Evolutionary conservation across 2,888 invertebrate genomes (phyloP).

Genomic region (Oconnorella tubifera): DNA sequence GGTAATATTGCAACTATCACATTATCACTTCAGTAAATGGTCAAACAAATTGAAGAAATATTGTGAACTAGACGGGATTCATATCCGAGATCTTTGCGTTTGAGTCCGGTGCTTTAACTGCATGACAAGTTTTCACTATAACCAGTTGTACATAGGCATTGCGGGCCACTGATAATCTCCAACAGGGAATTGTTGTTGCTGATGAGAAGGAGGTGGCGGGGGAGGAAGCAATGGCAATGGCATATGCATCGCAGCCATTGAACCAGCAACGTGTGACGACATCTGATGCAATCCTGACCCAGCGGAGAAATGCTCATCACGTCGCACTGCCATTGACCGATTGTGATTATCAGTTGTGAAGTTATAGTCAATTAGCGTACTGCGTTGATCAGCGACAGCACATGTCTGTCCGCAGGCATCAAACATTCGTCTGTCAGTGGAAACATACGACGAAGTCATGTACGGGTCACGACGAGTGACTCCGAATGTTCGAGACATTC

Average conservation of each 20-base stretch:
- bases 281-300: conserved; percentile 8
- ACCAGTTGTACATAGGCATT: conserved; percentile 17
- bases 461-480: conserved; percentile 13
- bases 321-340: not conserved
- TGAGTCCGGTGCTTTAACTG: too few species aligned
- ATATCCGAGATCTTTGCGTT: too few species aligned
- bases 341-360: conserved; percentile 10
- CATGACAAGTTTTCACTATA: too few species aligned
- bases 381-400: conserved; percentile 8
- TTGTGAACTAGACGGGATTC: too few species aligned
- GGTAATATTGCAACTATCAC: too few species aligned
- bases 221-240: conserved; percentile 9
- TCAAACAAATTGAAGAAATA: too few species aligned
- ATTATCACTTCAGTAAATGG: too few species aligned
- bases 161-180: conserved; percentile 17
- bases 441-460: not conserved
- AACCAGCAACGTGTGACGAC: conserved; percentile 4
- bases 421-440: not conserved
- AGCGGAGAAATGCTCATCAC: conserved; percentile 10
- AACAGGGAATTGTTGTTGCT: conserved; percentile 12
- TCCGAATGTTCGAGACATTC: conserved; percentile 2
- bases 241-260: conserved; percentile 15
- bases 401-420: not conserved
- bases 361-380: conserved; percentile 10
- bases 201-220: conserved; percentile 1